Evolutionary conservation across 2,113 vertebrate species (phyloP).

Genomic region (Petromus typicus): DNA sequence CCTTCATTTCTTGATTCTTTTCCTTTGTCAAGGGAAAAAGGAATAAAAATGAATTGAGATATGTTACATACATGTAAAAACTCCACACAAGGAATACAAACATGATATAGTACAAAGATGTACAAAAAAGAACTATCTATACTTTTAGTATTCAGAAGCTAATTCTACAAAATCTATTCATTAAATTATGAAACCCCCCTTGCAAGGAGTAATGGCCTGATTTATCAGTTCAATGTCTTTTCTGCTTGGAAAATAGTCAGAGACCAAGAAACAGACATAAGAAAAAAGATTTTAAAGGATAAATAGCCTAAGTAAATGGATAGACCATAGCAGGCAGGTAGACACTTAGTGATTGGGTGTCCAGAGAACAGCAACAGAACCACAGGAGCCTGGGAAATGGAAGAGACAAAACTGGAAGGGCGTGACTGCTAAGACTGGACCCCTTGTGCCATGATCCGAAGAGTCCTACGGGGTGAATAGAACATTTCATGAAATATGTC

Average conservation of each 20-base stretch:
- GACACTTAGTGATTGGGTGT: not conserved
- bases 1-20: not conserved
- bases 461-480: not conserved
- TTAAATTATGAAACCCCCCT: slow-evolving; percentile 1
- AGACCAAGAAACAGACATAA: not conserved
- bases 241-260: not conserved
- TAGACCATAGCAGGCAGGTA: not conserved
- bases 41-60: not conserved
- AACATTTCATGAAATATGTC: not conserved
- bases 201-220: not conserved
- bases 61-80: not conserved
- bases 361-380: not conserved
- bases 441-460: not conserved
- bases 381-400: not conserved
- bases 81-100: not conserved
- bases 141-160: slow-evolving; percentile 26
- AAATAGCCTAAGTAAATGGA: not conserved
- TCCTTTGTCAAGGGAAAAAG: not conserved
- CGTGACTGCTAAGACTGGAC: not conserved
- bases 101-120: not conserved
- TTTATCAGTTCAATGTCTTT: slow-evolving; percentile 26
- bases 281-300: not conserved
- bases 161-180: not conserved
- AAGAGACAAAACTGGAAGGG: not conserved
- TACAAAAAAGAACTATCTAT: not conserved